These are phyloP conservation scores for Lithobates sylvaticus DNA, from an alignment of 2,797 vertebrate genomes.

Conservation along the genomic window DNA sequence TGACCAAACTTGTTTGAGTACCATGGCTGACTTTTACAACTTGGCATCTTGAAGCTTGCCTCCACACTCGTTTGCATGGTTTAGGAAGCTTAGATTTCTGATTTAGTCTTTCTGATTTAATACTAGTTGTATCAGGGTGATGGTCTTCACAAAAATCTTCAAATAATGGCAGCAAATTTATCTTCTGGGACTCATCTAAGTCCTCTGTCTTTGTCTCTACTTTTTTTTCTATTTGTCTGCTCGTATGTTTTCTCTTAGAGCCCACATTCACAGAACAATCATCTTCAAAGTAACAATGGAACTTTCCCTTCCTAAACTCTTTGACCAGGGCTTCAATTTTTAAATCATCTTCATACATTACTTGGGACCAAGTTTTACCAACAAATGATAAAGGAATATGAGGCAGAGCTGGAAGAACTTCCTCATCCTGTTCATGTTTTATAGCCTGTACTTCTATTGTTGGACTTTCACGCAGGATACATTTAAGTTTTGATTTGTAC, in stretches of 20 bases:
- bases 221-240: slow-evolving; percentile 67
- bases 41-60: slow-evolving; percentile 82
- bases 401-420: slow-evolving; percentile 80
- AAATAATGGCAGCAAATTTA: slow-evolving; percentile 69
- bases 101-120: slow-evolving; percentile 66
- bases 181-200: slow-evolving; percentile 53
- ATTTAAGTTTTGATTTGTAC: slow-evolving; percentile 79
- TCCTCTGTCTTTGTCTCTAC: slow-evolving; percentile 46
- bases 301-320: slow-evolving; percentile 84
- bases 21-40: slow-evolving; percentile 87
- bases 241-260: slow-evolving; percentile 67
- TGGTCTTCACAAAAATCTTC: slow-evolving; percentile 68
- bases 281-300: slow-evolving; percentile 86
- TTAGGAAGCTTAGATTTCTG: slow-evolving; percentile 65
- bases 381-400: slow-evolving; percentile 86
- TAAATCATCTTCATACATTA: slow-evolving; percentile 86
- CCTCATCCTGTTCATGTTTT: slow-evolving; percentile 69
- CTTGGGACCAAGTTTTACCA: slow-evolving; percentile 88
- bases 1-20: slow-evolving; percentile 82
- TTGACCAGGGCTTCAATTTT: slow-evolving; percentile 84
- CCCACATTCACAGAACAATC: slow-evolving; percentile 78
- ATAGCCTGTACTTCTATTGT: slow-evolving; percentile 41
- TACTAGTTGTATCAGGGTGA: slow-evolving; percentile 66
- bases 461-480: slow-evolving; percentile 70
- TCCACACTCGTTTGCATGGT: slow-evolving; percentile 73